Evolutionary conservation across 2,888 invertebrate genomes (phyloP), one percentile per base, ranked within the genome.

Genomic region (Pediacus dermestoides): DNA sequence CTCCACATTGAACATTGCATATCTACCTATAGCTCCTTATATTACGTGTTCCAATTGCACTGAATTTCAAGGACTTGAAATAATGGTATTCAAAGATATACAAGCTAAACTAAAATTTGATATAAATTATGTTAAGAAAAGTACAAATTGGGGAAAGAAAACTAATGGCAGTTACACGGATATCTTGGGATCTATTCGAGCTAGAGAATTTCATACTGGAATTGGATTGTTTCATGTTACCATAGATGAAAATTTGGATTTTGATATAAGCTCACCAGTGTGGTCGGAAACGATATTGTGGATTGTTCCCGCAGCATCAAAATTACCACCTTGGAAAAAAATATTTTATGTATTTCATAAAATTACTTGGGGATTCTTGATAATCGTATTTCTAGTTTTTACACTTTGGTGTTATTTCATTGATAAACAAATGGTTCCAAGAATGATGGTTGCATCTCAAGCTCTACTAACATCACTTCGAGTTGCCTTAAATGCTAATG

Each of bases 361-460:
- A 18, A 18, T n/a, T 18, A n/a, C n/a, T 6, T 18, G 21, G 21
- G 6, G 21, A n/a, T 18, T 18, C n/a, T 18, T 7, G 6, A 7
- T 18, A n/a, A 18, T n/a, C 6, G n/a, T 6, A 6, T n/a, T 7
- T 18, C n/a, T 18, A 18, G 21, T 18, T 18, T 18, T n/a, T 6
- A n/a, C n/a, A 18, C n/a, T 18, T n/a, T 18, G 21, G n/a, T 18
- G 21, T 18, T 18, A 18, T 18, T 18, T 18, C n/a, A 18, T 7
- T 6, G 21, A 18, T n/a, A 6, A 7, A 18, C n/a, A n/a, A n/a
- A n/a, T n/a, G n/a, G n/a, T n/a, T n/a, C n/a, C n/a, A n/a, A n/a
- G n/a, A n/a, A n/a, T n/a, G n/a, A n/a, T n/a, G n/a, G n/a, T n/a
- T n/a, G n/a, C n/a, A n/a, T n/a, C n/a, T n/a, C n/a, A n/a, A n/a